Evolutionary conservation across 1,140 invertebrate genomes (phyloP), one percentile per base, ranked within the genome.

Genomic region (Drosophila micromelanica): DNA sequence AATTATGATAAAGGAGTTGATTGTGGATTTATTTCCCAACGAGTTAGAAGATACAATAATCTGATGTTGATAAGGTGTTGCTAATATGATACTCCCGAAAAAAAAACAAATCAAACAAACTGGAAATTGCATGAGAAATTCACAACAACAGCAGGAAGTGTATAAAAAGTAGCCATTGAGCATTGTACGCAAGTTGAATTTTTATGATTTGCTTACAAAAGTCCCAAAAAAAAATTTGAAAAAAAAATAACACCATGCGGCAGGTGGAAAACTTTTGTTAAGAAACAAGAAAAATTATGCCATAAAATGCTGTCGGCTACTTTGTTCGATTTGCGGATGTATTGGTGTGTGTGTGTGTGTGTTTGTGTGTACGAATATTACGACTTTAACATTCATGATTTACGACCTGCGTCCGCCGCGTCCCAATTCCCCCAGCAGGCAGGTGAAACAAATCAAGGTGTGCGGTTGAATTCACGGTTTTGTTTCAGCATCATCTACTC

Each of bases 331-430:
- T 69, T 35, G 15, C n/a, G 6, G 11, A 8, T 20, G 27, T 45
- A 8, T 35, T 8, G 32, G 27, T 35, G 8, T 32, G 15, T n/a
- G n/a, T n/a, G n/a, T n/a, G n/a, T n/a, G n/a, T n/a, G n/a, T n/a
- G n/a, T n/a, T n/a, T 35, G 8, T 32, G 15, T 37, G 42, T 56
- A 35, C 12, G 35, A 9, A 17, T 57, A 65, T 54, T 27, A 56
- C 52, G 67, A 87, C 65, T 78, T 81, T 78, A 51, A 81, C 70
- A 75, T 81, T 82, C 63, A 87, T 87, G 82, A 86, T 86, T 86
- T 86, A 86, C 82, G 82, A 86, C 76, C 20, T 35, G 78, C 59
- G 72, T 9, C 7, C 60, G 56, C 80, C 59, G 42, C 46, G 45
- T 23, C 71, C 11, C 49, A 73, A 87, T 73, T 86, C 82, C 82